Base-by-base conservation (phyloP, 1,140 invertebrate species). In the Monochamus saltuarius region DNA sequence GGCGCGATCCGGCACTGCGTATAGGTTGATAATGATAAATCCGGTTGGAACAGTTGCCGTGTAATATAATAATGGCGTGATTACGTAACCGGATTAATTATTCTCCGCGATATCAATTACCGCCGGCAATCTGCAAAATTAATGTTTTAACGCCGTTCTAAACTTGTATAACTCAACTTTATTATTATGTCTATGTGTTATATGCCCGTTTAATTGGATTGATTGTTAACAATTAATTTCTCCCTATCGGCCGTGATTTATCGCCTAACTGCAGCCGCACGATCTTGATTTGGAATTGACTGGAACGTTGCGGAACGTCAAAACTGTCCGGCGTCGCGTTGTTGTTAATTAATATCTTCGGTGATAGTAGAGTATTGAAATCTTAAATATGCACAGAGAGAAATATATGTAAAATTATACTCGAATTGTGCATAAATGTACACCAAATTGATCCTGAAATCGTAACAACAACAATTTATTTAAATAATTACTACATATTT, bases 51-150 rank as follows among this genome's bases (percentile, higher is more conserved):
- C 22, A 29, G 22, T 51, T 43, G 39, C 59, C 43, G 54, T 60
- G 52, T 60, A 60, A 54, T 60, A 60, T 60, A 60, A 60, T 60
- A 60, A 54, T 60, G 52, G 59, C 39, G 53, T 54, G 59, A 60
- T 60, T 60, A 60, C 54, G 59, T 60, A 45, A 55, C 59, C 14
- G 59, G 59, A 60, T 60, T 60, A 60, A 60, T 60, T 60, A 60
- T 60, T 60, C 45, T 42, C 51, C 59, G 42, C 51, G 50, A 60
- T 60, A 60, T 60, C 59, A 60, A 60, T 60, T 60, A 60, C 52
- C 42, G 50, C 34, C 40, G 50, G 59, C 59, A 53, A 60, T 17
- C 40, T 38, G 59, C 59, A 53, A 60, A 60, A 60, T 60, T 60
- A 60, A 60, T 60, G 59, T 60, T 60, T 60, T 60, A 60, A 60